Base-by-base conservation (phyloP, 2,113 vertebrate species). In the Caranx ignobilis region DNA sequence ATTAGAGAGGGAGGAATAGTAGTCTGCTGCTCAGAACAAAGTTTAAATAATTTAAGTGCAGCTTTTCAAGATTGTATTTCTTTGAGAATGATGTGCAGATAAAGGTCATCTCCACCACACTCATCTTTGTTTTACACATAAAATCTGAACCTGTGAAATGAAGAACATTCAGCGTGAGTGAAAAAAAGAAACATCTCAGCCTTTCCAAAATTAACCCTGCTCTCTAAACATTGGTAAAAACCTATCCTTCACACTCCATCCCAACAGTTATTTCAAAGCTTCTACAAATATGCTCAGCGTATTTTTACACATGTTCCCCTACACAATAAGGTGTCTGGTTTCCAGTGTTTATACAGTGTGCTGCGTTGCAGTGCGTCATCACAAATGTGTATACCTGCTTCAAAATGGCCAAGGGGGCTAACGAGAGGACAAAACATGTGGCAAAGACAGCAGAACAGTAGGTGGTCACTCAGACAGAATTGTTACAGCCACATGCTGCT, bases 261-360 rank as follows among this genome's bases (percentile, higher is more conserved):
- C 68, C 71, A 70, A 77, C 66, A 21, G 16, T 81, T 86, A 81
- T 84, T 80, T 85, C 37, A 71, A 85, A 79, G 60, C 78, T 31
- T 87, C 70, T 75, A 60, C 45, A 79, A 90, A 85, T 68, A 74
- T 61, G 61, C 71, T 43, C 57, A 50, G 64, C 19, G 19, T 87
- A 86, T 89, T 93, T 91, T 91, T 82, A 89, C 88, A 89, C 79
- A 78, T 81, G 83, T 75, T 75, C 45, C 59, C 77, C 59, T 35
- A 34, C 82, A 86, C 87, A 92, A 87, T 71, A 64, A 63, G 79
- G 78, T 83, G 77, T 90, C 77, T 71, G 66, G 78, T 90, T 86
- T 85, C 75, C 86, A 71, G 5, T 83, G 87, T 91, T 94, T 94
- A 92, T 31, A 82, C 34, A 54, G 68, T 0, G 34, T 34, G 68